Evolutionary conservation across 2,888 invertebrate species (phyloP).

Genomic region (Chloroclystis v-ata): DNA sequence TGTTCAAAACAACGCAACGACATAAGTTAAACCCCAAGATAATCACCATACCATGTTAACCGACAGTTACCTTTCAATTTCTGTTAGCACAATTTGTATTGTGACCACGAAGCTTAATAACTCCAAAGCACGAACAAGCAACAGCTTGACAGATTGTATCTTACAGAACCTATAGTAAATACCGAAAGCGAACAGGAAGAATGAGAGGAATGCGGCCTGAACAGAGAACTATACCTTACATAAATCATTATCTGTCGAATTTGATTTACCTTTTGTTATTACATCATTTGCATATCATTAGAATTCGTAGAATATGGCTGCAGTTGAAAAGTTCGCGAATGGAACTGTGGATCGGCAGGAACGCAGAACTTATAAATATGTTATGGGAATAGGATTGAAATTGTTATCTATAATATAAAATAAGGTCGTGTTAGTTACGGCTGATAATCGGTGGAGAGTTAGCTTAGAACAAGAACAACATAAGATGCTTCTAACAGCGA

Average conservation of each 20-base stretch:
- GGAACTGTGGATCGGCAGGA: no score
- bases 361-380: no score
- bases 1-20: not conserved
- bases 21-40: slow-evolving; percentile 9
- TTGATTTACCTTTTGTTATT: not conserved
- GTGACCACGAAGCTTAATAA: slow-evolving; percentile 15
- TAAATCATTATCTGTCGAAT: not conserved
- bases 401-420: no score
- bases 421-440: no score
- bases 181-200: slow-evolving; percentile 17
- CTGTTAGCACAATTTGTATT: slow-evolving; percentile 17
- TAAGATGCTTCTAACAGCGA: no score
- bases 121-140: slow-evolving; percentile 19
- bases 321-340: no score
- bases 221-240: slow-evolving; percentile 10
- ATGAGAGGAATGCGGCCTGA: slow-evolving; percentile 26
- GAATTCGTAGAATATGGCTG: no score
- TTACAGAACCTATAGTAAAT: slow-evolving; percentile 9
- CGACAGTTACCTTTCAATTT: slow-evolving; percentile 17
- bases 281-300: no score
- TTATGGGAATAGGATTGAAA: no score
- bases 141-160: slow-evolving; percentile 19
- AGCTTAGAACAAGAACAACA: no score
- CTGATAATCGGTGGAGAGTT: no score
- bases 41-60: slow-evolving; percentile 13